Base-by-base conservation (phyloP, 1,140 invertebrate genomes). In the Halesus radiatus region DNA sequence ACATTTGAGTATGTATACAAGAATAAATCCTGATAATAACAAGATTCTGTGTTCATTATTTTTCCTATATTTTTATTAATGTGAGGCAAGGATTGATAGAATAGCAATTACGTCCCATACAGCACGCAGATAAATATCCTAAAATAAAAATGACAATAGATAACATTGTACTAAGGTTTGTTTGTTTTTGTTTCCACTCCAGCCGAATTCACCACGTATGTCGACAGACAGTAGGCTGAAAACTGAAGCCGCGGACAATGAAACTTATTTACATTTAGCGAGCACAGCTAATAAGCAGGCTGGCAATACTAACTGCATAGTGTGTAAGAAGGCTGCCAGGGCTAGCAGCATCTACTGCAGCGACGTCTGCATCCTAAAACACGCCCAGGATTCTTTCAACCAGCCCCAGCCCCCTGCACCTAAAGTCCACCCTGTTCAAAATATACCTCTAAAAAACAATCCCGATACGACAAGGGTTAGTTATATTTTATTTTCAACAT, bases 331-430 rank as follows among this genome's bases (percentile, higher is more conserved):
- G 85, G 87, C 92, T 83, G 91, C 93, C 1, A 88, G 94, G 83
- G 86, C 90, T 80, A 93, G 92, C 84, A 92, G 94, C 72, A 93
- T 97, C 88, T 98, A 97, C 87, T 98, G 97, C 85, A 95, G 95
- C 82, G 94, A 97, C 84, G 91, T 92, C 13, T 98, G 97, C 85
- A 96, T 98, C 84, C 89, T 94, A 54, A 94, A 94, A 81, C 96
- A 98, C 89, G 95, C 96, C 1, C 92, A 95, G 83, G 93, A 94
- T 78, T 94, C 94, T 1, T 86, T 95, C 7, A 88, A 88, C 90
- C 90, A 37, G 87, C 87, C 80, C 87, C 80, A 81, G 87, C 29
- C 80, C 85, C 45, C 74, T 72, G 8, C 58, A 60, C 6, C 50
- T 60, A 85, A 87, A 76, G 81, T 66, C 20, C 32, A 84, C 78